These are phyloP conservation scores for Sitta europaea DNA, from an alignment of 2,113 vertebrate genomes.

Conservation along the genomic window DNA sequence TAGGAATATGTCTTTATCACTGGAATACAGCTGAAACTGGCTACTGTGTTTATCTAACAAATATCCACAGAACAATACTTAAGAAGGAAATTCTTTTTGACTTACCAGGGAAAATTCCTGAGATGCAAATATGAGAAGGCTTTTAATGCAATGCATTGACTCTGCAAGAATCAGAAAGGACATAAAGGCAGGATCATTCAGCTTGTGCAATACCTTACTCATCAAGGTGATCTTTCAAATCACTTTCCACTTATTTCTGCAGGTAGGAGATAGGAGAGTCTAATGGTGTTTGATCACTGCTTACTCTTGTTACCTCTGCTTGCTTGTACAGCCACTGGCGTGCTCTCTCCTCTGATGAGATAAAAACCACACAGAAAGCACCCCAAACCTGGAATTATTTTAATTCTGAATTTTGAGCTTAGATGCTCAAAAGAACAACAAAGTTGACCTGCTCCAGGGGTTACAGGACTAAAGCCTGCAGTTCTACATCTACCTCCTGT, in stretches of 20 bases:
- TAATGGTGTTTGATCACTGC: neutral
- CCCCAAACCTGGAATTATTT: neutral
- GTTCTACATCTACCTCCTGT: accelerated
- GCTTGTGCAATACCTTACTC: neutral
- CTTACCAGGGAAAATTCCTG: neutral
- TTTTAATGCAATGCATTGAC: neutral
- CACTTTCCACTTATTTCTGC: neutral
- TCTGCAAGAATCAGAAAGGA: neutral
- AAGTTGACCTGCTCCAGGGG: neutral
- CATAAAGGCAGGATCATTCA: neutral
- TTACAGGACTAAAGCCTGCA: neutral
- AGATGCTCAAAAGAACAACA: neutral
- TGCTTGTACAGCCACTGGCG: neutral
- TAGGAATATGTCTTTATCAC: neutral
- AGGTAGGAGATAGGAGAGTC: neutral
- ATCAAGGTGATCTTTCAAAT: neutral
- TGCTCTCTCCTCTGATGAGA: neutral
- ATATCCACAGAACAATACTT: neutral
- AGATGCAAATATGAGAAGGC: neutral
- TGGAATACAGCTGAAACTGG: neutral
- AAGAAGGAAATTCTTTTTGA: neutral
- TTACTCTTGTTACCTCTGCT: neutral
- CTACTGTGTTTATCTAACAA: neutral
- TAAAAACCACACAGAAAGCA: neutral
- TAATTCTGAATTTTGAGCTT: neutral